Conservation (phyloP, 1,140 invertebrate genomes). For the Drosophila lacertosa region DNA sequence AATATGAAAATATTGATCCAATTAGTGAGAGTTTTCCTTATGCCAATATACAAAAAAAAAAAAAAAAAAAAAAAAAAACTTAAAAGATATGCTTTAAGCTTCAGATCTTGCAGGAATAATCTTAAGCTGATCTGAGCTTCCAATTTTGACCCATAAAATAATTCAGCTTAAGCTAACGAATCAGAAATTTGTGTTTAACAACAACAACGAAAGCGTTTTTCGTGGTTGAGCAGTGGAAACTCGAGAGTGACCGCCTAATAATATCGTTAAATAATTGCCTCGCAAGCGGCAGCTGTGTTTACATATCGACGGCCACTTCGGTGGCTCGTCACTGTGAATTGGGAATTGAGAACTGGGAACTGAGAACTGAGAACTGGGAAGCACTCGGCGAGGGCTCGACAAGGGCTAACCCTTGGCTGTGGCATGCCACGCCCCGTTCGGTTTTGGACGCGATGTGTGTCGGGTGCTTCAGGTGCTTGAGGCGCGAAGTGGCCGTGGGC, state of each 20-base stretch:
- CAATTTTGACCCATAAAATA: too few species aligned
- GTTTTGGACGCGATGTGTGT: conserved; percentile 19
- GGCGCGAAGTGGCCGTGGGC: conserved; percentile 32
- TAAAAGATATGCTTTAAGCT: too few species aligned
- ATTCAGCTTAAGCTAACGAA: too few species aligned
- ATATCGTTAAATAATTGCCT: conserved; percentile 59
- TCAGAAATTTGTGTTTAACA: too few species aligned
- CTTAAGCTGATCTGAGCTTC: too few species aligned
- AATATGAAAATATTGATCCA: too few species aligned
- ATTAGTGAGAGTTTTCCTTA: too few species aligned
- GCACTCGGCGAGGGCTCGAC: background rate
- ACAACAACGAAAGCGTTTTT: too few species aligned
- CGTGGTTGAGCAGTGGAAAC: background rate
- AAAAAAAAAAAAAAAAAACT: too few species aligned
- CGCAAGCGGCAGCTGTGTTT: conserved; percentile 72
- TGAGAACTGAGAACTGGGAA: conserved; percentile 5
- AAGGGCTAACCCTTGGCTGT: conserved; percentile 30
- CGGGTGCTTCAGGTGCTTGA: conserved; percentile 63
- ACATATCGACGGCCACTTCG: conserved; percentile 45
- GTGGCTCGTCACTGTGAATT: conserved; percentile 2
- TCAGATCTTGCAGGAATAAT: too few species aligned
- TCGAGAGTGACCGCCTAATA: conserved; percentile 27
- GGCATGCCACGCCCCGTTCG: conserved; percentile 38
- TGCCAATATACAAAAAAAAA: too few species aligned
- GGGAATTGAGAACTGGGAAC: conserved; percentile 6